These are phyloP conservation scores for Manacus vitellinus DNA, from an alignment of 2,113 vertebrate genomes.

Conservation along the genomic window DNA sequence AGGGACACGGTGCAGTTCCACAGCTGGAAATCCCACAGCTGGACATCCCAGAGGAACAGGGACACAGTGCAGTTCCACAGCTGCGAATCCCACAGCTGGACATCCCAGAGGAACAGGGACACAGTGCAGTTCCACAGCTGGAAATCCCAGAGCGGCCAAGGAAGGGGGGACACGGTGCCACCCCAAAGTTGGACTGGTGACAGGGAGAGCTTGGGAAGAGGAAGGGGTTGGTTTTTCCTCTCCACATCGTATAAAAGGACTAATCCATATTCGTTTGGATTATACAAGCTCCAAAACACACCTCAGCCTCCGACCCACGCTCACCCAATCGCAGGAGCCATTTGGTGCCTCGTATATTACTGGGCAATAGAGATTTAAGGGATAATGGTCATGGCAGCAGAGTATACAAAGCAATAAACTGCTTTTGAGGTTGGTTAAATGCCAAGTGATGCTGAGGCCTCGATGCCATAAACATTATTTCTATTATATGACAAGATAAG, in stretches of 20 bases:
- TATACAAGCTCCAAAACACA: constrained; percentile 62
- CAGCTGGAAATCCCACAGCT: fast-evolving
- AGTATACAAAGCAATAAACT: constrained; percentile 74
- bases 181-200: not conserved
- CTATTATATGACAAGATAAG: constrained; percentile 78
- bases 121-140: not conserved
- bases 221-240: not conserved
- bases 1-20: no score
- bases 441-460: constrained; percentile 76
- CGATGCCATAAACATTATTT: constrained; percentile 77
- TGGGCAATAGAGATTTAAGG: constrained; percentile 79
- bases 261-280: constrained; percentile 55
- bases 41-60: no score
- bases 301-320: constrained; percentile 55
- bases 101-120: no score
- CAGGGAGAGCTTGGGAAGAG: not conserved
- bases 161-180: fast-evolving
- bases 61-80: no score
- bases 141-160: fast-evolving
- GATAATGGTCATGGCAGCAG: constrained; percentile 73
- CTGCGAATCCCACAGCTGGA: no score
- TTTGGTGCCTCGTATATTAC: constrained; percentile 74
- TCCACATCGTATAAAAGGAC: constrained; percentile 29
- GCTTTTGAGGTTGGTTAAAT: constrained; percentile 74
- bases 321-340: constrained; percentile 66